Percentiles rank a stretch among this genome's conserved stretches.
Conservation (phyloP, 2,797 vertebrate genomes). For the Tympanoctomys barrerae region DNA sequence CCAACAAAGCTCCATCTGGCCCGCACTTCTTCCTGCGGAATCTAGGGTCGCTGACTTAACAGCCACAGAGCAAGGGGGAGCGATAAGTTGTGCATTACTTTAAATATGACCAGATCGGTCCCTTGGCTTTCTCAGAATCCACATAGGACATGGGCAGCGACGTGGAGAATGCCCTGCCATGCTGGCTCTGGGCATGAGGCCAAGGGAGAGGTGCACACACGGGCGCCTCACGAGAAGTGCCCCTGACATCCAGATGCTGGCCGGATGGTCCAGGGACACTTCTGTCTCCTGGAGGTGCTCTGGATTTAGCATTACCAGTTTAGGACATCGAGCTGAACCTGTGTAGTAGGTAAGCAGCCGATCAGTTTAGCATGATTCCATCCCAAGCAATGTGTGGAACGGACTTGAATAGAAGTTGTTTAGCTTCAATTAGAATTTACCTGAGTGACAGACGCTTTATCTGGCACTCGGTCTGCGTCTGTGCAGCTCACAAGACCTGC, state of each 20-base stretch:
- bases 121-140: no score
- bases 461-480: rapidly evolving
- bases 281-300: neutral
- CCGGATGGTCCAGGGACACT: rapidly evolving
- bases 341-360: rapidly evolving
- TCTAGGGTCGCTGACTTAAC: neutral
- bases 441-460: neutral
- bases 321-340: neutral
- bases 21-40: neutral
- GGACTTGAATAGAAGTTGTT: rapidly evolving
- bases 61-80: rapidly evolving
- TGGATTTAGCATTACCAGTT: neutral
- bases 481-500: rapidly evolving
- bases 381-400: neutral
- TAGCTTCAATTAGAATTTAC: rapidly evolving
- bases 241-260: rapidly evolving
- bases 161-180: rapidly evolving
- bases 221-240: rapidly evolving
- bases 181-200: no score
- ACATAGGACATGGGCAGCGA: rapidly evolving
- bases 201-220: neutral
- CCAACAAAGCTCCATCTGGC: neutral
- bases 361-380: rapidly evolving
- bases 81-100: rapidly evolving
- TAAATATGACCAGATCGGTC: rapidly evolving